Base-by-base conservation (phyloP, 2,797 vertebrate species). In the Macropus fuliginosus region DNA sequence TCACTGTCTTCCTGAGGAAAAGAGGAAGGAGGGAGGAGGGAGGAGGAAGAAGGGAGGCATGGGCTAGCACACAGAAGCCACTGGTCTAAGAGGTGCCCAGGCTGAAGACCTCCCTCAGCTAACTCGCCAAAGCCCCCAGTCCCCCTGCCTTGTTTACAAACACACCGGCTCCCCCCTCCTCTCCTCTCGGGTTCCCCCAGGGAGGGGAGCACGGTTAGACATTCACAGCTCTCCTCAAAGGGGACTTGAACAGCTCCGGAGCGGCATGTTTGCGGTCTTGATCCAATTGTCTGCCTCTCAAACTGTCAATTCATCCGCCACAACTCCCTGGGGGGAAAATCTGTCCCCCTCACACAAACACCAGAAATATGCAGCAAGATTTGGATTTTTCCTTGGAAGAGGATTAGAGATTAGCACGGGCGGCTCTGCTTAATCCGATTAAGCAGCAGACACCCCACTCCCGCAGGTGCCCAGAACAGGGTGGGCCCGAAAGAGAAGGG, bases 241-340 rank as follows among this genome's bases (percentile, higher is more conserved):
- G 98, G 98, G 98, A 98, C 98, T 98, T 98, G 98, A 98, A 98
- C 97, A 97, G 98, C 98, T 98, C 98, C 98, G 97, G 98, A 98
- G 97, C 98, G 98, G 98, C 98, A 96, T 97, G 98, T 98, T 98
- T 97, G 98, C 96, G 97, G 98, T 97, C 98, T 97, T 98, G 97
- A 98, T 98, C 98, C 98, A 97, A 98, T 97, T 98, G 98, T 96
- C 98, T 98, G 97, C 98, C 97, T 98, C 92, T n/a, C 96, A 95
- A 97, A 97, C 97, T 96, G 98, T 97, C 98, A 98, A 97, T 96
- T 97, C 0, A 96, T 97, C 97, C 0, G 0, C 95, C 90, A 97
- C 96, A 96, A 21, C 95, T 98, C 97, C 98, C 93, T 56, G 96
- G 10, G 91, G 93, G 52, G 97, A 91, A 92, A 97, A 92, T 96